Evolutionary conservation across 2,113 vertebrate species (phyloP), one percentile per base, ranked within the genome.

Genomic region (Erythrocebus patas): DNA sequence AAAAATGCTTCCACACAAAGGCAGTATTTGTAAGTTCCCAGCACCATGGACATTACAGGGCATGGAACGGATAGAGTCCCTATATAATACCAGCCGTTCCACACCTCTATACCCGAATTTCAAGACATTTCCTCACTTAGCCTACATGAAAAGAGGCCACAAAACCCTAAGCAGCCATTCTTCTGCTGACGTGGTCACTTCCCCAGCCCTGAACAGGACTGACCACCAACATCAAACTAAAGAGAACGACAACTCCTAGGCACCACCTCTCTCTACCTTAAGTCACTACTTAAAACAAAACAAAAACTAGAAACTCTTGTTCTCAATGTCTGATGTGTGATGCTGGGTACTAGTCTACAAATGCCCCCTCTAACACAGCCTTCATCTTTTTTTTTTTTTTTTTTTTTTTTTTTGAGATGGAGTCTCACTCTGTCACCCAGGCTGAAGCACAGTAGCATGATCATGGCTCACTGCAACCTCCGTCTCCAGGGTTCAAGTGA

Each of bases 1-100:
- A 95, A 95, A 93, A 97, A 55, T 32, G 88, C 23, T 80, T 55
- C 35, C 50, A 35, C 85, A 88, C 52, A 48, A 1, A 50, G 7
- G 64, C 78, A 87, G 61, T 80, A 80, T 95, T 92, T 83, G 35
- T 64, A 86, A 93, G 38, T 83, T 90, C 97, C 64, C 88, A 72
- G 61, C 38, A 76, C 91, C 81, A 76, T 12, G 81, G 72, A 93
- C n/a, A 10, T 88, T 45, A 91, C 35, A n/a, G 88, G 38, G 45
- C 70, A 27, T 40, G 43, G n/a, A 55, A 96, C 1, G n/a, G 23
- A 35, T 43, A 35, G n/a, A 59, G 45, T 76, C 27, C 68, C 70
- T 79, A 61, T 27, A 90, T 48, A 84, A 72, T 83, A 20, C 27
- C 38, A 35, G 73, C 12, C 48, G 16, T 76, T 22, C 22, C 22